These are phyloP conservation scores for Vespertilio murinus DNA, from an alignment of 2,797 vertebrate genomes.

Conservation along the genomic window DNA sequence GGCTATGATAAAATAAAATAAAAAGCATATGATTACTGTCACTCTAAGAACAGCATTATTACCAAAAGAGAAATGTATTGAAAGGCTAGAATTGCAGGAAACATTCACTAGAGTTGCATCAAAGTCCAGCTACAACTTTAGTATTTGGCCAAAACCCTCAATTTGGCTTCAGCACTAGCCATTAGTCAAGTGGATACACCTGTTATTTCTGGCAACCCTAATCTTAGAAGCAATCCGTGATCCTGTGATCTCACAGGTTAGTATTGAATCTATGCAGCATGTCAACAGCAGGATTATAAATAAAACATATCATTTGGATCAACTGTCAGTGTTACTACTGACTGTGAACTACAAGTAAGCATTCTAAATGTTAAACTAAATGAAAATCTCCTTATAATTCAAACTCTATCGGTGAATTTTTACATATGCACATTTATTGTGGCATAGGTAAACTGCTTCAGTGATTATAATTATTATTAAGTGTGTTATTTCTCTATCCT, in stretches of 20 bases:
- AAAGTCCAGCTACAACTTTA: background rate
- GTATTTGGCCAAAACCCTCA: background rate
- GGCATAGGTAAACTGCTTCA: background rate
- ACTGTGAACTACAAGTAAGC: background rate
- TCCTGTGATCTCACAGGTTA: background rate
- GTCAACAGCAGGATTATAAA: constrained; percentile 26
- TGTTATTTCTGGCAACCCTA: background rate
- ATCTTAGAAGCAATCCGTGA: background rate
- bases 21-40: background rate
- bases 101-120: background rate
- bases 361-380: constrained; percentile 7
- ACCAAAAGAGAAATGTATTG: background rate
- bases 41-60: background rate
- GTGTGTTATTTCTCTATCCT: background rate
- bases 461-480: background rate
- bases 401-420: background rate
- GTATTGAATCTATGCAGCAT: background rate
- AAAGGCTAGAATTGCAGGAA: background rate
- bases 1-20: background rate
- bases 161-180: background rate
- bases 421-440: background rate
- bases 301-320: background rate
- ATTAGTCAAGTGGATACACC: background rate
- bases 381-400: constrained; percentile 4
- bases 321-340: background rate